phyloP scores from a whole-genome alignment of 2,113 vertebrate genomes.

The Beaufortia kweichowensis region DNA sequence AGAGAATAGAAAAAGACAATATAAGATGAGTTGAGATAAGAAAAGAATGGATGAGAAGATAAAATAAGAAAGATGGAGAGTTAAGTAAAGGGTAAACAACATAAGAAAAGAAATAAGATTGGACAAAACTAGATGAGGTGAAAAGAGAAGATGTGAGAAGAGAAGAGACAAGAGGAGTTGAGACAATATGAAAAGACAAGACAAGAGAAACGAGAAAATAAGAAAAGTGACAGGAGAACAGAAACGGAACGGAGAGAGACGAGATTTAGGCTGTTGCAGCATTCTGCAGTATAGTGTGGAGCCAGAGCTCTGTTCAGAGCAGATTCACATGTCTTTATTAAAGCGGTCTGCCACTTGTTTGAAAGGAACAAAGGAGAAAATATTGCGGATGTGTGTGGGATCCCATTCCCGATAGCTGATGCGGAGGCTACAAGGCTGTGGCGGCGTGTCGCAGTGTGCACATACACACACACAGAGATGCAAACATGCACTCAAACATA shows the following conservation, averaged over 20 bases:
- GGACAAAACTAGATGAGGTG: too few species aligned
- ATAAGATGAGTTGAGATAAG: not conserved
- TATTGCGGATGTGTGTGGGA: conserved; percentile 62
- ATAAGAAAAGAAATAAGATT: too few species aligned
- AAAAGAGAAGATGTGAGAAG: too few species aligned
- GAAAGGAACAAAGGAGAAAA: conserved; percentile 62
- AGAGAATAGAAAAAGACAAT: not conserved
- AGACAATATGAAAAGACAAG: not conserved
- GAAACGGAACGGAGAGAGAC: conserved; percentile 33
- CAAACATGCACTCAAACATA: conserved; percentile 37
- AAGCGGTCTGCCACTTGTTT: conserved; percentile 63
- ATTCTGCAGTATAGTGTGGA: conserved; percentile 14
- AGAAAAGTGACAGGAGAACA: conserved; percentile 37
- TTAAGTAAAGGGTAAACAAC: not conserved
- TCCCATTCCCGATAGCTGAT: conserved; percentile 62
- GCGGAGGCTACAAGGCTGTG: conserved; percentile 50
- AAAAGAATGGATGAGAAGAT: not conserved
- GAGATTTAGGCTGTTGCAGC: not conserved
- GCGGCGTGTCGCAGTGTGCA: conserved; percentile 40
- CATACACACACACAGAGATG: conserved; percentile 38
- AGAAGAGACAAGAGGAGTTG: not conserved
- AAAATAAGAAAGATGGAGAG: not conserved
- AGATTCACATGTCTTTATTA: conserved; percentile 66
- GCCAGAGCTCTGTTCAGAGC: conserved; percentile 22
- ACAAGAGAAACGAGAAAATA: not conserved